A percentile compares a stretch with the other conserved stretches of the same genome.
These are phyloP conservation scores for Antechinus flavipes DNA, from an alignment of 2,113 vertebrate genomes.

Conservation along the genomic window DNA sequence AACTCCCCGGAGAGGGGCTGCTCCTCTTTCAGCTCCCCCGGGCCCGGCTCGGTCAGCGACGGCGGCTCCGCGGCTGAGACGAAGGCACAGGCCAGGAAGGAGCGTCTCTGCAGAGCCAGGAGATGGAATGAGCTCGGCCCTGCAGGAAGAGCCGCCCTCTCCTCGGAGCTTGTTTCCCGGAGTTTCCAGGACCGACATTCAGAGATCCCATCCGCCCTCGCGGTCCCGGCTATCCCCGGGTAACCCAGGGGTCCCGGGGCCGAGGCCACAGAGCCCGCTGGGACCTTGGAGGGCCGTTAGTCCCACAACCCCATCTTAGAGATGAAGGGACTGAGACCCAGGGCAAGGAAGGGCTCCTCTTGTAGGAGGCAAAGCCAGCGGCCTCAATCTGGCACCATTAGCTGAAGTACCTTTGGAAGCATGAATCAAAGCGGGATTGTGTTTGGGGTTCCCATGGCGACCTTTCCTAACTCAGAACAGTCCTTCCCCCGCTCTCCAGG, in stretches of 20 bases:
- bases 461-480: not conserved
- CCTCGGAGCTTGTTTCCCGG: not conserved
- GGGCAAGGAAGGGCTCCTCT: not conserved
- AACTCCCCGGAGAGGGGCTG: no score
- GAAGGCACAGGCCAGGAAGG: not conserved
- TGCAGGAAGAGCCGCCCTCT: not conserved
- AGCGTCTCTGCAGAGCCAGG: not conserved
- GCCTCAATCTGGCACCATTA: not conserved
- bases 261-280: rapidly evolving
- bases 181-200: not conserved
- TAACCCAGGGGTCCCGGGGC: not conserved
- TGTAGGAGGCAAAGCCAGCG: not conserved
- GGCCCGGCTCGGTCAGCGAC: no score
- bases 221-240: not conserved
- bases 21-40: no score
- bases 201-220: not conserved
- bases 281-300: not conserved
- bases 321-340: not conserved
- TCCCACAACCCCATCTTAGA: not conserved
- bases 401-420: not conserved
- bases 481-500: not conserved
- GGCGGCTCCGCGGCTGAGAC: not conserved
- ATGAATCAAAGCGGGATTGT: not conserved
- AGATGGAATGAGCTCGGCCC: not conserved
- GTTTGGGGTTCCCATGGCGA: not conserved